Conservation (phyloP, 2,797 vertebrate genomes). For the Sternarchorhynchus goeldii region DNA sequence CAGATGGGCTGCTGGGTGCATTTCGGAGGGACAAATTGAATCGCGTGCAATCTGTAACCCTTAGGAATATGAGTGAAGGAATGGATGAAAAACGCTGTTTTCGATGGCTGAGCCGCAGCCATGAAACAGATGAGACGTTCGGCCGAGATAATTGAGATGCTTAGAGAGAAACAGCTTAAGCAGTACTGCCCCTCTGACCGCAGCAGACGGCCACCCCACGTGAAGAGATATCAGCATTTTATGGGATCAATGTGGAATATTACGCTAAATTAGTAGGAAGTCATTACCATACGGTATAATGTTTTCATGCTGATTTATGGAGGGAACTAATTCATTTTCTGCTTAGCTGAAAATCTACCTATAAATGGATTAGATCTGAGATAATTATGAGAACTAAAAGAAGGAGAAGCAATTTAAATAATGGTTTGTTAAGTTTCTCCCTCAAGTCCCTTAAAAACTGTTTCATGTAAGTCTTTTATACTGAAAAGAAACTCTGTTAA, state of each 20-base stretch:
- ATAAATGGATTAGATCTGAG: too few species aligned
- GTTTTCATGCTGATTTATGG: neutral
- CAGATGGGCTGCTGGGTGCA: conserved; percentile 59
- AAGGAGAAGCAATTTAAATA: too few species aligned
- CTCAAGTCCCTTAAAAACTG: too few species aligned
- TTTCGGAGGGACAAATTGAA: conserved; percentile 75
- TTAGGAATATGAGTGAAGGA: conserved; percentile 63
- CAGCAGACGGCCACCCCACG: neutral
- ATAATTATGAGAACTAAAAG: too few species aligned
- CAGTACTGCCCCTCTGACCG: conserved; percentile 40
- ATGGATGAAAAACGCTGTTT: conserved; percentile 61
- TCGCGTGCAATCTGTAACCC: conserved; percentile 70
- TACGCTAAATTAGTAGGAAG: conserved; percentile 17
- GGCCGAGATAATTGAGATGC: conserved; percentile 65
- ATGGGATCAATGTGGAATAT: conserved; percentile 16
- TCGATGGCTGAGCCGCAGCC: conserved; percentile 48
- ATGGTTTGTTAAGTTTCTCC: too few species aligned
- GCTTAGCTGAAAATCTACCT: too few species aligned
- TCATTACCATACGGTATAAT: neutral
- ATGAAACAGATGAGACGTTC: conserved; percentile 64
- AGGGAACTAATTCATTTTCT: neutral
- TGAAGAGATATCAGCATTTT: conserved; percentile 10
- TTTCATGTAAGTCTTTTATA: too few species aligned
- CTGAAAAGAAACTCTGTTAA: too few species aligned
- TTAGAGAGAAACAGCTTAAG: conserved; percentile 45